A percentile compares a stretch with the other conserved stretches of the same genome.
phyloP scores from a whole-genome alignment of 2,888 invertebrate genomes.

The Drosophila mercatorum region DNA sequence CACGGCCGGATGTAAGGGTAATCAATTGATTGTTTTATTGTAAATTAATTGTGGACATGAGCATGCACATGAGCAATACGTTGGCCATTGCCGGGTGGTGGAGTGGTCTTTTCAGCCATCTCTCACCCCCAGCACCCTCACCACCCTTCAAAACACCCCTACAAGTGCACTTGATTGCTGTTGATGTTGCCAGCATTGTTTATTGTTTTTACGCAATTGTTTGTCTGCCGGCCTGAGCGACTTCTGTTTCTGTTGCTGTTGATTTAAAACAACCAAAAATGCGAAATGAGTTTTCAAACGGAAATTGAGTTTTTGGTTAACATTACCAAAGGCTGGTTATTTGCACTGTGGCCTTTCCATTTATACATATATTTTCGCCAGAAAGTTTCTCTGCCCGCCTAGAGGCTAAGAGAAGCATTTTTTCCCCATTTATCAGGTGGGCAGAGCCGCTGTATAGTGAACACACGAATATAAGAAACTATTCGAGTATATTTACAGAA shows the following conservation, averaged over 20 bases:
- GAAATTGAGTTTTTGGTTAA: conserved; percentile 78
- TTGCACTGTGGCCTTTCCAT: conserved; percentile 43
- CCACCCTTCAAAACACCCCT: not conserved
- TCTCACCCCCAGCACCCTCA: not conserved
- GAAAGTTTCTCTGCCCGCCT: conserved; percentile 32
- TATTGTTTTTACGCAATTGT: conserved; percentile 78
- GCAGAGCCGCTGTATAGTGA: conserved; percentile 8
- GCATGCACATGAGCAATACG: conserved; percentile 72
- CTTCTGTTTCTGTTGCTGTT: conserved; percentile 60
- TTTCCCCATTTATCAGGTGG: conserved; percentile 21
- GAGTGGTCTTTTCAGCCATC: not conserved
- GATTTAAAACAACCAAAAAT: conserved; percentile 79
- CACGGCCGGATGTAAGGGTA: conserved; percentile 76
- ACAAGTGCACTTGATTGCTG: conserved; percentile 15
- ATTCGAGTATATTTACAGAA: not conserved
- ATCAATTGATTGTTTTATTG: conserved; percentile 83
- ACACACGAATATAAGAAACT: not conserved
- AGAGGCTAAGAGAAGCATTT: conserved; percentile 28
- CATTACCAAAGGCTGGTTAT: conserved; percentile 53
- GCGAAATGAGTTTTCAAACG: conserved; percentile 75
- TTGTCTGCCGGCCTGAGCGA: conserved; percentile 66
- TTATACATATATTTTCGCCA: conserved; percentile 16
- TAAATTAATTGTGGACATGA: conserved; percentile 72
- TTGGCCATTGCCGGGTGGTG: conserved; percentile 7
- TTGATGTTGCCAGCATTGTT: conserved; percentile 63